Evolutionary conservation across 2,113 vertebrate species (phyloP), one percentile per base, ranked within the genome.

Genomic region (Choloepus hoffmanni): DNA sequence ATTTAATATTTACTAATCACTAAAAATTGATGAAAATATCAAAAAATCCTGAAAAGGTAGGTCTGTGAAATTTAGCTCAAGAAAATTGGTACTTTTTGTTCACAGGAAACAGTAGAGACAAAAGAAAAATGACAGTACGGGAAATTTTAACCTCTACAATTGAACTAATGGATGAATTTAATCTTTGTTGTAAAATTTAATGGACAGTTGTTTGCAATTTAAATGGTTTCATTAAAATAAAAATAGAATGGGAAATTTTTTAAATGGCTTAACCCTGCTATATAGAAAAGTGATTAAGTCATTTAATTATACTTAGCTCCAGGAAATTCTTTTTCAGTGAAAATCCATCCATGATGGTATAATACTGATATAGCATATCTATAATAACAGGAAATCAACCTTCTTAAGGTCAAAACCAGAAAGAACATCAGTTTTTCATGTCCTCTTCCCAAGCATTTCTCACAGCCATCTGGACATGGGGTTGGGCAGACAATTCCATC

Each of bases 281-380:
- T 72, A 82, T 19, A 83, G 74, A 96, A 81, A 96, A 90, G 16
- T 92, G 76, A 96, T 97, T 86, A 90, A 93, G 76, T 73, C 43
- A 94, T 78, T 90, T 92, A 72, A 96, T 94, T 90, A 97, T 70
- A 94, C 30, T 78, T 83, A 87, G 72, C 89, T 83, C 76, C 21
- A 78, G 82, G 89, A 97, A 94, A 67, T 83, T 87, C 16, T 89
- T 92, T 73, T 58, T 74, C 67, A 85, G 62, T 78, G 81, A 33
- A 92, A 88, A 89, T 53, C 60, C n/a, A 67, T 33, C 72, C 65
- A 10, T 43, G 68, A 65, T 90, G 60, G 30, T 65, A 60, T 74
- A 90, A 85, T 78, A 65, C 53, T 63, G 68, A 73, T 30, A 77
- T 78, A 36, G 30, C 5, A 8, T 48, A 43, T 73, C 72, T 67